Evolutionary conservation across 1,140 invertebrate genomes (phyloP).

Genomic region (Galendromus occidentalis): DNA sequence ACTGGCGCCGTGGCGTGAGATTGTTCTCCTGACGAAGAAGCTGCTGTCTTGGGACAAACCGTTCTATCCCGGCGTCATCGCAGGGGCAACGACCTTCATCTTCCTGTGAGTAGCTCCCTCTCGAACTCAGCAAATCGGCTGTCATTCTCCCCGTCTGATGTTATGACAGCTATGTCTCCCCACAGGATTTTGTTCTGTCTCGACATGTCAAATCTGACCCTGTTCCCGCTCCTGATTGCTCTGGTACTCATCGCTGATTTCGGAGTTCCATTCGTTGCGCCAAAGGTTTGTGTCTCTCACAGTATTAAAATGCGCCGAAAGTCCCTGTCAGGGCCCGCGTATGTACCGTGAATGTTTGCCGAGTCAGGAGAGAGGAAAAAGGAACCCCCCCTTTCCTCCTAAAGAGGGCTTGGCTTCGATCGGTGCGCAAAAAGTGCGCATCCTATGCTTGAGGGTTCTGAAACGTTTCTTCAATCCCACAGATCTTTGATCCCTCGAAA

Average conservation of each 20-base stretch:
- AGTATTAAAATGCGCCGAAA: neutral
- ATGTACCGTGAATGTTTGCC: too few relatives aligned
- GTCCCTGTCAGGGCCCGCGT: neutral
- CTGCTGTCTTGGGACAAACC: conserved; percentile 60
- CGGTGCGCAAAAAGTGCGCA: too few relatives aligned
- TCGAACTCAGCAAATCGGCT: neutral
- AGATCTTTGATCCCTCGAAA: neutral
- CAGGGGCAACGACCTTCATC: conserved; percentile 40
- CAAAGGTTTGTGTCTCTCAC: neutral
- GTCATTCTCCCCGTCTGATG: neutral
- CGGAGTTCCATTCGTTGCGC: conserved; percentile 1
- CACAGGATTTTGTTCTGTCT: neutral
- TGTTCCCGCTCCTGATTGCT: neutral
- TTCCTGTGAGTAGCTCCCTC: conserved; percentile 35
- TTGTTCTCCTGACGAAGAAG: conserved; percentile 46
- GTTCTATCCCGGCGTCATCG: conserved; percentile 51
- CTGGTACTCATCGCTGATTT: neutral
- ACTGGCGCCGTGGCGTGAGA: conserved; percentile 58
- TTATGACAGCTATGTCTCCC: neutral
- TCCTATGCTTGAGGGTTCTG: too few relatives aligned
- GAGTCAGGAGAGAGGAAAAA: too few relatives aligned
- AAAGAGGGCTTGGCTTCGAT: too few relatives aligned
- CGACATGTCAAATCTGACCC: conserved; percentile 6
- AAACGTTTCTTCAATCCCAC: neutral
- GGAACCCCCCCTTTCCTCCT: too few relatives aligned